Evolutionary conservation across 2,888 invertebrate genomes (phyloP).

Genomic region (Lysandra coridon): DNA sequence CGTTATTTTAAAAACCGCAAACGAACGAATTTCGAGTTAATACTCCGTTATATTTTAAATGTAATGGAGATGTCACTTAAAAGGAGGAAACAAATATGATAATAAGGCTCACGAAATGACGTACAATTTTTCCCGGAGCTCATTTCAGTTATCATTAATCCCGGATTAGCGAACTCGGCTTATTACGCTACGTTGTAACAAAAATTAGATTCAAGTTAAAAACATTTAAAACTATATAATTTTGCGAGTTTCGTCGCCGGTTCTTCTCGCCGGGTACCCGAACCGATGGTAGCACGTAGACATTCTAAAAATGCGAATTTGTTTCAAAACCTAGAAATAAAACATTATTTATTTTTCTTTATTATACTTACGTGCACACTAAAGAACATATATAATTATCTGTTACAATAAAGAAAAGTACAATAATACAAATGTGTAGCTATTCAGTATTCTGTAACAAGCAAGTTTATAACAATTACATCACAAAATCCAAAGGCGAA

Average conservation of each 20-base stretch:
- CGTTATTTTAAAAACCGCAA: conserved; percentile 26
- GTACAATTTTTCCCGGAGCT: conserved; percentile 16
- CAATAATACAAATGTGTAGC: background rate
- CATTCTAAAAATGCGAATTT: no score
- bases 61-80: conserved; percentile 26
- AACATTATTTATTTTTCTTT: no score
- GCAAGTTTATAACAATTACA: conserved; percentile 12
- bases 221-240: background rate
- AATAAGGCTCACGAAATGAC: conserved; percentile 18
- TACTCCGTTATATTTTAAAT: conserved; percentile 35
- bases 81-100: conserved; percentile 19
- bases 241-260: no score
- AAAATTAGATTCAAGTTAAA: background rate
- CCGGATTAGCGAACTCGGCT: conserved; percentile 12
- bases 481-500: conserved; percentile 12
- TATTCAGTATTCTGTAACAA: background rate
- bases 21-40: conserved; percentile 13
- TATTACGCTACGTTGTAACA: background rate
- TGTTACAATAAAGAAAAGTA: background rate
- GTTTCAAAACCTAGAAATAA: no score
- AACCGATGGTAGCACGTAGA: no score
- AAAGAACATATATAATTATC: background rate
- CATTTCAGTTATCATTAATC: conserved; percentile 22
- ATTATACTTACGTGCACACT: no score
- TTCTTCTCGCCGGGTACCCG: no score